A percentile compares a stretch with the other conserved stretches of the same genome.
These are phyloP conservation scores for Helostoma temminkii DNA, from an alignment of 2,797 vertebrate species.

Conservation along the genomic window DNA sequence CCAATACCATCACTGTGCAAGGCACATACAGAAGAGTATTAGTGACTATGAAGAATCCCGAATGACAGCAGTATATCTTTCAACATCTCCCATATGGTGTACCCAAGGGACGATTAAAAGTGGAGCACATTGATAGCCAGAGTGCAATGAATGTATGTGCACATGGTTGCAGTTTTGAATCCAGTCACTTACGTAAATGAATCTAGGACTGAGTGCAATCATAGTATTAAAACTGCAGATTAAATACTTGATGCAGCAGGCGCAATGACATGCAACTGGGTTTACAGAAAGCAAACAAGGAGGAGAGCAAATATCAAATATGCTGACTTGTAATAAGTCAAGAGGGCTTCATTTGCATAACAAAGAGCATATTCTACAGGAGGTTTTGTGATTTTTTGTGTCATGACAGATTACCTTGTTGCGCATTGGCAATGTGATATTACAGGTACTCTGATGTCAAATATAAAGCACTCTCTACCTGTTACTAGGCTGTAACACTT, in stretches of 20 bases:
- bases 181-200: conserved; percentile 73
- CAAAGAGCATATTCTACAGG: conserved; percentile 58
- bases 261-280: conserved; percentile 46
- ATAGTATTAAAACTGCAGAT: conserved; percentile 72
- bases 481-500: conserved; percentile 42
- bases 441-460: conserved; percentile 37
- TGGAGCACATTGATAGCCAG: conserved; percentile 64
- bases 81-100: conserved; percentile 72
- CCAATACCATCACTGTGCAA: conserved; percentile 68
- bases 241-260: conserved; percentile 59
- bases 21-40: conserved; percentile 52
- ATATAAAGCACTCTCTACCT: conserved; percentile 34
- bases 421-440: conserved; percentile 33
- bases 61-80: conserved; percentile 75
- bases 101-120: conserved; percentile 73
- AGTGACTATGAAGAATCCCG: conserved; percentile 50
- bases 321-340: conserved; percentile 66
- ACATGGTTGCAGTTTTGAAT: conserved; percentile 68
- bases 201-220: conserved; percentile 63
- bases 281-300: conserved; percentile 54
- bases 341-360: conserved; percentile 73
- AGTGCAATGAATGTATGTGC: conserved; percentile 63
- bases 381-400: conserved; percentile 47
- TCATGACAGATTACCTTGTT: conserved; percentile 53
- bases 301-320: conserved; percentile 69